phyloP scores from a whole-genome alignment of 2,888 invertebrate species.

The Exephanes ischioxanthus region DNA sequence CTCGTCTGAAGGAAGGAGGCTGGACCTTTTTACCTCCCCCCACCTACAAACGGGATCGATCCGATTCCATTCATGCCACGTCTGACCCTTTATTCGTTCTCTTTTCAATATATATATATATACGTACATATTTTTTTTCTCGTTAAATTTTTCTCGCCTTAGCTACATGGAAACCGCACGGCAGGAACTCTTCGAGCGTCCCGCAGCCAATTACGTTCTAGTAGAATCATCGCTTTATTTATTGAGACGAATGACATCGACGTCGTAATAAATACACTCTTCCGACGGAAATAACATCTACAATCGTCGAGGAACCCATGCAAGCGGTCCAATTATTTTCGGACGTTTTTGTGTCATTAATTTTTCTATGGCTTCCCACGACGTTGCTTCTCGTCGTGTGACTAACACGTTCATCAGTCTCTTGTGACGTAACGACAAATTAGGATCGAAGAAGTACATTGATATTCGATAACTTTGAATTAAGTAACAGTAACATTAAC shows the following conservation, averaged over 20 bases:
- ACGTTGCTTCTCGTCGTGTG: neutral
- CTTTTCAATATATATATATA: neutral
- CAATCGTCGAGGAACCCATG: constrained; percentile 13
- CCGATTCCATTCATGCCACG: constrained; percentile 17
- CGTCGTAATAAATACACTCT: neutral
- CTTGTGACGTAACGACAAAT: neutral
- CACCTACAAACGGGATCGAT: constrained; percentile 11
- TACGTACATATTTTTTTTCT: neutral
- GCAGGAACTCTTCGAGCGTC: neutral
- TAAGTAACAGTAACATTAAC: neutral
- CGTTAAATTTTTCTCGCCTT: constrained; percentile 23
- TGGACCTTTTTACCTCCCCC: no score
- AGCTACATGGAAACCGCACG: neutral
- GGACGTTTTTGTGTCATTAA: no score
- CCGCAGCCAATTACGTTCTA: constrained; percentile 52
- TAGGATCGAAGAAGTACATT: neutral
- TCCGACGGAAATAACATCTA: constrained; percentile 1
- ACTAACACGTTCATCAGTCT: constrained; percentile 20
- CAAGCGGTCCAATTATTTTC: neutral
- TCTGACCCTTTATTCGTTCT: constrained; percentile 27
- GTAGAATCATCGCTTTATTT: constrained; percentile 54
- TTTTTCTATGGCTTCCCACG: neutral
- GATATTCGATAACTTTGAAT: no score
- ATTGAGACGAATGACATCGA: constrained; percentile 49
- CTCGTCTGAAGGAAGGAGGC: no score